Percentiles rank a stretch among this genome's conserved stretches.
phyloP scores from a whole-genome alignment of 2,797 vertebrate species.

The Platyrinchus mystaceus region DNA sequence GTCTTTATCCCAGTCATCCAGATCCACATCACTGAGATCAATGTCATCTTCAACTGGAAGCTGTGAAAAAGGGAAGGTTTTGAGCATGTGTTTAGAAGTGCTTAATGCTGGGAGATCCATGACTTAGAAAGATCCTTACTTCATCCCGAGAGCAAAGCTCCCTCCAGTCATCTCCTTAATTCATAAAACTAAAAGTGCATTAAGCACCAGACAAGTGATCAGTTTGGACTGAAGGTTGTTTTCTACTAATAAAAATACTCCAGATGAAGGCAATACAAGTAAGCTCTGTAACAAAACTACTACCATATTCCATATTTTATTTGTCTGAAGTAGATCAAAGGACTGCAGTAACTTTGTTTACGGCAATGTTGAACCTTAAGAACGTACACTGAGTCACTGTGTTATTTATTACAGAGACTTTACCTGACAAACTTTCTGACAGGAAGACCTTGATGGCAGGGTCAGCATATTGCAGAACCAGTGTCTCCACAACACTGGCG shows the following conservation, averaged over 20 bases:
- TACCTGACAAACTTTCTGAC: not conserved
- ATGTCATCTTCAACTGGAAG: slow-evolving; percentile 94
- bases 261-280: not conserved
- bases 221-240: not conserved
- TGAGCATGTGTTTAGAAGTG: not conserved
- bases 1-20: slow-evolving; percentile 86
- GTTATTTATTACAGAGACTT: not conserved
- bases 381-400: not conserved
- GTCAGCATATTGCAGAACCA: not conserved
- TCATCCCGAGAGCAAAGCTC: not conserved
- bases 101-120: not conserved
- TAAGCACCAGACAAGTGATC: not conserved
- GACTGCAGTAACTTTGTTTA: not conserved
- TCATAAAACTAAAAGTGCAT: not conserved
- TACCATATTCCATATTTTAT: not conserved
- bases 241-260: not conserved
- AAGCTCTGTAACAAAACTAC: not conserved
- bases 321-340: not conserved
- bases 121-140: not conserved
- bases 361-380: not conserved
- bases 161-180: not conserved
- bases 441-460: not conserved
- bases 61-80: slow-evolving; percentile 68
- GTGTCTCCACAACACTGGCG: not conserved
- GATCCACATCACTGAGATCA: slow-evolving; percentile 92